These are phyloP conservation scores for Drosophila rhopaloa DNA, from an alignment of 1,140 invertebrate species.

Conservation along the genomic window DNA sequence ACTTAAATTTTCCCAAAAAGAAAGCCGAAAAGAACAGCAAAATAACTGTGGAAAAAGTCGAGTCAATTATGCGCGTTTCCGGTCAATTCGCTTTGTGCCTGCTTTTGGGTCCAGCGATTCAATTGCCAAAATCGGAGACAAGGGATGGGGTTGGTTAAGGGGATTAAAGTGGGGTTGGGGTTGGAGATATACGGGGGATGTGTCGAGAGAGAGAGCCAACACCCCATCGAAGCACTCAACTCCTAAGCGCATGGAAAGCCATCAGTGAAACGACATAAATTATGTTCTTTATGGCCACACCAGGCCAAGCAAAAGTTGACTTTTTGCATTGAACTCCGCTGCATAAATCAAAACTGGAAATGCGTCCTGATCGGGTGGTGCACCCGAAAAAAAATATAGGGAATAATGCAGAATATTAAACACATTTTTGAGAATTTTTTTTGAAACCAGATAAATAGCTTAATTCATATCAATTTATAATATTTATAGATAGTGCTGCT, in stretches of 20 bases:
- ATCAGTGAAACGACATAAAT: slow-evolving; percentile 72
- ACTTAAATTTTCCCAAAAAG: slow-evolving; percentile 38
- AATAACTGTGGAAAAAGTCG: slow-evolving; percentile 37
- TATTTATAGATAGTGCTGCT: neutral
- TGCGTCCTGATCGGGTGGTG: slow-evolving; percentile 5
- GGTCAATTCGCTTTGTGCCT: slow-evolving; percentile 44
- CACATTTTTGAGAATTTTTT: neutral
- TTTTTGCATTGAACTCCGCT: slow-evolving; percentile 76
- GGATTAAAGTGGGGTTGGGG: neutral
- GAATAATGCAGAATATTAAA: neutral
- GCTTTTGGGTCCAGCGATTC: slow-evolving; percentile 26
- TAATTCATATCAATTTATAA: too few species aligned
- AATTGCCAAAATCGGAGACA: slow-evolving; percentile 18
- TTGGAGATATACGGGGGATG: neutral
- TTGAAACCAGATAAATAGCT: too few species aligned
- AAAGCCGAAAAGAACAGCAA: slow-evolving; percentile 11
- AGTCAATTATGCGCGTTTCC: slow-evolving; percentile 71
- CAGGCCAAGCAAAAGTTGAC: slow-evolving; percentile 63
- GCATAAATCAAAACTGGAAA: slow-evolving; percentile 71
- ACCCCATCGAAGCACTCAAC: slow-evolving; percentile 49
- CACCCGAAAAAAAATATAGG: slow-evolving; percentile 3
- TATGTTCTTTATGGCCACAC: slow-evolving; percentile 72
- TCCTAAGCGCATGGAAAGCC: slow-evolving; percentile 54
- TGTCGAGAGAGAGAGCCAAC: slow-evolving; percentile 6
- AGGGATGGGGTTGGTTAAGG: neutral